A percentile compares a stretch with the other conserved stretches of the same genome.
Conservation (phyloP, 2,888 invertebrate species). For the Peribatodes rhomboidaria region DNA sequence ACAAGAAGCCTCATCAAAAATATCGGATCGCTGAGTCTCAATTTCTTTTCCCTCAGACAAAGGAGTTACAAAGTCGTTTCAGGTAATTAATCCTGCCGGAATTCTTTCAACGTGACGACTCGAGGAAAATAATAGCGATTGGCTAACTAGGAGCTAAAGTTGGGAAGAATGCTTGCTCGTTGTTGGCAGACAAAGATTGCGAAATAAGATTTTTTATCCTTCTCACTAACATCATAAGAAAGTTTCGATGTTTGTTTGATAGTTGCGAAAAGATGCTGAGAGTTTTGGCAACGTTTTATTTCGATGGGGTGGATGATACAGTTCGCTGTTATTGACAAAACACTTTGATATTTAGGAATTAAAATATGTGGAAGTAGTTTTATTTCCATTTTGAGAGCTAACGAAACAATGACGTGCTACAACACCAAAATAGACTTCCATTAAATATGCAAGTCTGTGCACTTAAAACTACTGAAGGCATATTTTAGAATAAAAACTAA, state of each 20-base stretch:
- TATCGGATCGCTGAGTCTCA: constrained; percentile 28
- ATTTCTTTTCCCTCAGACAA: constrained; percentile 60
- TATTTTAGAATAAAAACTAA: background rate
- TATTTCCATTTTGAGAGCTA: background rate
- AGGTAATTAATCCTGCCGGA: constrained; percentile 78
- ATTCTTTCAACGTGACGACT: constrained; percentile 70
- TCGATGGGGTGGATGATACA: background rate
- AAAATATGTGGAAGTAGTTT: too few species aligned
- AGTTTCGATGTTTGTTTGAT: constrained; percentile 20
- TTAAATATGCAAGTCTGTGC: too few species aligned
- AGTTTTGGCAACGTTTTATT: constrained; percentile 8
- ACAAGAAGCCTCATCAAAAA: background rate
- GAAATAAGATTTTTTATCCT: constrained; percentile 24
- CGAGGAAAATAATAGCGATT: constrained; percentile 67
- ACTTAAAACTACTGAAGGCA: background rate
- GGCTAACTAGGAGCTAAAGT: constrained; percentile 43
- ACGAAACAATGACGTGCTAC: too few species aligned
- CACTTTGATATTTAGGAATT: too few species aligned
- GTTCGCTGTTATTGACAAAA: background rate
- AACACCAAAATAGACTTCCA: too few species aligned
- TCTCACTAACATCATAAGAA: constrained; percentile 20
- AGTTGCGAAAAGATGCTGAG: constrained; percentile 18
- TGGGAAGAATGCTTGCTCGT: constrained; percentile 27
- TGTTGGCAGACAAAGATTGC: constrained; percentile 29
- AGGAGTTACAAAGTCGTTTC: constrained; percentile 71